These are phyloP conservation scores for Thecocarcelia acutangulata DNA, from an alignment of 2,888 invertebrate species.

Conservation along the genomic window DNA sequence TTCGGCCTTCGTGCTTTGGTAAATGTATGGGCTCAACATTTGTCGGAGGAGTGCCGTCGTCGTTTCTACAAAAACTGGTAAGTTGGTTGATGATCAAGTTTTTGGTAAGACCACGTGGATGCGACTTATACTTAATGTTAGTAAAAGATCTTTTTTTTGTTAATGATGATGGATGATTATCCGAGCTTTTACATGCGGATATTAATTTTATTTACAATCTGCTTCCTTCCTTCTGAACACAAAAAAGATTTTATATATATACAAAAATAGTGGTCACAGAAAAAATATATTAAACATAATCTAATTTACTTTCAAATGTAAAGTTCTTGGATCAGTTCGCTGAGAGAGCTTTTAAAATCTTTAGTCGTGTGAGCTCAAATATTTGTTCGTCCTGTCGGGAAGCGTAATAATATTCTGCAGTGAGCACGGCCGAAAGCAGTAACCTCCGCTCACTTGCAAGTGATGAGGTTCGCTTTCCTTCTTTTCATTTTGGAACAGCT, in stretches of 20 bases:
- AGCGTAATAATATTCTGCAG: conserved; percentile 61
- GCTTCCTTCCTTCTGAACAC: conserved; percentile 81
- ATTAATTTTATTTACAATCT: conserved; percentile 77
- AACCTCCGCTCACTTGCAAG: conserved; percentile 86
- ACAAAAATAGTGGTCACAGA: conserved; percentile 19
- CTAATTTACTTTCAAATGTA: conserved; percentile 71
- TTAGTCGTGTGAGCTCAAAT: conserved; percentile 80
- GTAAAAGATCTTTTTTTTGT: conserved; percentile 43
- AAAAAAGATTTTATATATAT: conserved; percentile 59
- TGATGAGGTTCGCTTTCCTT: conserved; percentile 85
- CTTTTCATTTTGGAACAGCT: conserved; percentile 71
- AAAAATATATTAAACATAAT: conserved; percentile 9
- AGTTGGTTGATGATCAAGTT: conserved; percentile 76
- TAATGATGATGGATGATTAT: conserved; percentile 81
- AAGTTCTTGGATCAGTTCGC: conserved; percentile 86
- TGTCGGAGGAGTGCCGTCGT: conserved; percentile 98
- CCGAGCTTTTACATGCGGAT: conserved; percentile 76
- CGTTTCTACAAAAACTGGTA: conserved; percentile 99
- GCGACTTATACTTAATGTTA: not conserved
- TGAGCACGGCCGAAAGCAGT: conserved; percentile 79
- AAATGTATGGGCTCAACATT: conserved; percentile 99
- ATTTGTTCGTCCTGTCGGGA: not conserved
- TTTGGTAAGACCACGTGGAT: conserved; percentile 52
- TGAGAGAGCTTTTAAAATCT: conserved; percentile 84
- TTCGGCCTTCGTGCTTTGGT: conserved; percentile 96